These are phyloP conservation scores for Thaumatotibia leucotreta DNA, from an alignment of 1,140 invertebrate genomes.

Conservation along the genomic window DNA sequence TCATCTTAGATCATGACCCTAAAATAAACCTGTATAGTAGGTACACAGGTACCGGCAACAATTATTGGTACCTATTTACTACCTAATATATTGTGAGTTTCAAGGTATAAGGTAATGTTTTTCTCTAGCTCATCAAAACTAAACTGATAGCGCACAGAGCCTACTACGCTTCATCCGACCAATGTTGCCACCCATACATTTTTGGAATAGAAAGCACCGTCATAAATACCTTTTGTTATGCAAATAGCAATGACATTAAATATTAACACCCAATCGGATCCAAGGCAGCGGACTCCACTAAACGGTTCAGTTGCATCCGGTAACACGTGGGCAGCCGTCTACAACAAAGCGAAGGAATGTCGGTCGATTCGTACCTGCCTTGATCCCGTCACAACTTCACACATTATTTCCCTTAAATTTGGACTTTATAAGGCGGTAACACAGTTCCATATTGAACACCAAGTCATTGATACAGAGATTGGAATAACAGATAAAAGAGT, in stretches of 20 bases:
- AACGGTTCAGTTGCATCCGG: constrained; percentile 40
- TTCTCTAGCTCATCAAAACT: too few relatives aligned
- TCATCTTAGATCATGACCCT: too few relatives aligned
- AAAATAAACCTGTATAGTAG: too few relatives aligned
- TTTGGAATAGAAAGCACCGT: background rate
- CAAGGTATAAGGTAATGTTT: too few relatives aligned
- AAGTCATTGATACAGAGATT: background rate
- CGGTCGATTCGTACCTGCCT: constrained; percentile 35
- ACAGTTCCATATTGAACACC: background rate
- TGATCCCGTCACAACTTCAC: background rate
- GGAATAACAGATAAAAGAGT: background rate
- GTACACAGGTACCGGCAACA: too few relatives aligned
- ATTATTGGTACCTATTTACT: too few relatives aligned
- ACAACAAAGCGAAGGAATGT: constrained; percentile 52
- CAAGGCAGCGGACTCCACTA: constrained; percentile 22
- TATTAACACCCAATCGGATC: constrained; percentile 21
- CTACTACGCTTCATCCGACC: background rate
- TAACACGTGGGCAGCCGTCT: constrained; percentile 45
- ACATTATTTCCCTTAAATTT: background rate
- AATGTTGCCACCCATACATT: background rate
- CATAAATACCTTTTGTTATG: constrained; percentile 16
- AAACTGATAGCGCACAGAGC: too few relatives aligned
- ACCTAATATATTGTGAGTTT: too few relatives aligned
- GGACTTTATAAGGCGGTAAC: background rate
- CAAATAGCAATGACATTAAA: constrained; percentile 16